Evolutionary conservation across 2,797 vertebrate genomes (phyloP).

Genomic region (Echeneis naucrates): DNA sequence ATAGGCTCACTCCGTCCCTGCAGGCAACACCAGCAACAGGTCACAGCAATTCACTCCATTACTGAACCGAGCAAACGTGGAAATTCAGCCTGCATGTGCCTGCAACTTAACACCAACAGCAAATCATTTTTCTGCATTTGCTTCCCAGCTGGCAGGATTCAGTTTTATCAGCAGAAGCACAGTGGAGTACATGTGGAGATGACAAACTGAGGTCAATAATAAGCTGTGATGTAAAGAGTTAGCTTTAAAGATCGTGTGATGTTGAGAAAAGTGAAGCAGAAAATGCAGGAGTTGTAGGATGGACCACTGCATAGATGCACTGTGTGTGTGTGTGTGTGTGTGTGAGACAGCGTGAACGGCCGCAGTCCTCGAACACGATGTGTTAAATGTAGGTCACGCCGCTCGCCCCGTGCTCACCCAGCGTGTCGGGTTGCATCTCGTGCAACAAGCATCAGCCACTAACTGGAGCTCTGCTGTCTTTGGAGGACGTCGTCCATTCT

Average conservation of each 20-base stretch:
- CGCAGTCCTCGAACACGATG: background rate
- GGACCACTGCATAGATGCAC: background rate
- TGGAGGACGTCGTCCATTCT: slow-evolving; percentile 34
- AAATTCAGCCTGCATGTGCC: slow-evolving; percentile 7
- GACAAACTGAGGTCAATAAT: background rate
- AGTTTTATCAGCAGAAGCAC: background rate
- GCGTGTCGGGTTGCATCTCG: slow-evolving; percentile 2
- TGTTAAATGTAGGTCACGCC: background rate
- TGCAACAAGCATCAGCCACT: slow-evolving; percentile 10
- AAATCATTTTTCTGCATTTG: slow-evolving; percentile 3
- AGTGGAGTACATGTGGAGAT: slow-evolving; percentile 1
- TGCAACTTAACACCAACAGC: background rate
- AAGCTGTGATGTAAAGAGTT: slow-evolving; percentile 7
- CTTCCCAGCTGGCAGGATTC: background rate
- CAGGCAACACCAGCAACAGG: slow-evolving; percentile 48
- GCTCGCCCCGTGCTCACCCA: background rate
- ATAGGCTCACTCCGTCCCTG: slow-evolving; percentile 9
- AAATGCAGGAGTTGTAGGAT: background rate
- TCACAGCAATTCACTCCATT: slow-evolving; percentile 8
- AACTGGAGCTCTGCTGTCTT: slow-evolving; percentile 29
- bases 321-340: too few species aligned
- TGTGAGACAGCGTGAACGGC: slow-evolving; percentile 7
- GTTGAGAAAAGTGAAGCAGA: slow-evolving; percentile 2
- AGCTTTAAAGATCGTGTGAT: background rate
- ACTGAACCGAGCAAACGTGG: background rate